Base-by-base conservation (phyloP, 35 echinoderm and acorn worm genomes). In the Heliocidaris erythrogramma region DNA sequence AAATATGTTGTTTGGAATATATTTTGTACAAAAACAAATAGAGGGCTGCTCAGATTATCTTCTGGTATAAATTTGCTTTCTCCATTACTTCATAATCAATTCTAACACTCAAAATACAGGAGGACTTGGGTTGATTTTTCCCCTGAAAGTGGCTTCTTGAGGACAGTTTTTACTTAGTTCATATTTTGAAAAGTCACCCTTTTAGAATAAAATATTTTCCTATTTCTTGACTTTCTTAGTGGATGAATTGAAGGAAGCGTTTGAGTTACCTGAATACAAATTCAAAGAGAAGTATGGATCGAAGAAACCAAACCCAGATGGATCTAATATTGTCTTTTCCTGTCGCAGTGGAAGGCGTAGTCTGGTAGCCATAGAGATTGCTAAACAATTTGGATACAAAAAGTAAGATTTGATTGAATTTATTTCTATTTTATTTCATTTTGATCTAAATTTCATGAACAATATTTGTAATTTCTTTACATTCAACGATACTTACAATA, bases 301-400 rank as follows among this genome's bases (percentile, higher is more conserved):
- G 5, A 18, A 52, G 21, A 95, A 60, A 48, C 96, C 96, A 6
- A 85, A 95, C 1, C 27, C 60, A 7, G 65, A 32, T 30, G 96
- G 94, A 47, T 52, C 92, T 30, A 95, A 93, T 86, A 94, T 96
- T 16, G 94, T 96, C 17, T 96, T 96, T 84, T 60, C 59, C 94
- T 96, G 96, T 48, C 21, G 88, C 21, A 93, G 88, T 93, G 96
- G 96, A 60, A 86, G 52, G 30, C 94, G 96, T 8, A 96, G 96
- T 50, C 16, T 52, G 29, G 86, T 35, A 10, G 96, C 94, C 16
- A 5, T 96, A 16, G 59, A 93, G 52, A 71, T 85, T 30, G 96
- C 96, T 27, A 91, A 53, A 35, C 21, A 92, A 27, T 78, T 78
- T 5, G 65, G 65, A 78, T 78, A 78, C 65, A 78, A 18, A 17